Evolutionary conservation across 2,888 invertebrate species (phyloP).

Genomic region (Crioceris asparagi): DNA sequence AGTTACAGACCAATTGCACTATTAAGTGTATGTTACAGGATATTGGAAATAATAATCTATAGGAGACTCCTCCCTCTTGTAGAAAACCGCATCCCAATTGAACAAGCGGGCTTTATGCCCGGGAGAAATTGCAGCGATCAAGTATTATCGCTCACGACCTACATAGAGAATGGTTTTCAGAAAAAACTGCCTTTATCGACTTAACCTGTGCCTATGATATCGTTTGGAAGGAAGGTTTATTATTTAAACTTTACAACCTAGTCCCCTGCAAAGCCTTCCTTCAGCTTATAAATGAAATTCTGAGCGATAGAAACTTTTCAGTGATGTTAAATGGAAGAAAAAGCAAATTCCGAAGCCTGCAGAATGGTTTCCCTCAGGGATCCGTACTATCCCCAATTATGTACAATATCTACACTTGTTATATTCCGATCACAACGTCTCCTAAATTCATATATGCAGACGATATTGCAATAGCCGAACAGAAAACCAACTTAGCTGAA

Average conservation of each 20-base stretch:
- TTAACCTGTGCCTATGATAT: constrained; percentile 1
- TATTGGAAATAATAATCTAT: neutral
- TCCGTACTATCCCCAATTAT: too few relatives aligned
- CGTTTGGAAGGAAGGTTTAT: neutral
- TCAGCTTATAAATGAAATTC: too few relatives aligned
- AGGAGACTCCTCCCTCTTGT: neutral
- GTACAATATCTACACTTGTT: too few relatives aligned
- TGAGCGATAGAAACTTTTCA: too few relatives aligned
- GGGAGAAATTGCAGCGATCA: neutral
- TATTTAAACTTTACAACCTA: neutral
- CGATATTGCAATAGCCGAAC: constrained; percentile 1
- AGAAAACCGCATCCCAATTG: neutral
- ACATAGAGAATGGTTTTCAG: constrained; percentile 1
- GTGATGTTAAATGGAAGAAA: too few relatives aligned
- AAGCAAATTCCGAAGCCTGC: too few relatives aligned
- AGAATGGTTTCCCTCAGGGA: too few relatives aligned
- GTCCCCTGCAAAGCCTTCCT: constrained; percentile 1
- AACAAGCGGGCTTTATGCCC: constrained; percentile 1
- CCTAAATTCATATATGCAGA: neutral
- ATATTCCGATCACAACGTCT: neutral
- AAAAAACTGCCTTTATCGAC: constrained; percentile 1
- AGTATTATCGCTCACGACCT: neutral
- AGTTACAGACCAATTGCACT: constrained; percentile 4
- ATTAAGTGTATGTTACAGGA: constrained; percentile 4
- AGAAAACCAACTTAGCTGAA: neutral